phyloP scores from a whole-genome alignment of 2,888 invertebrate genomes.

The Apantesis nais region DNA sequence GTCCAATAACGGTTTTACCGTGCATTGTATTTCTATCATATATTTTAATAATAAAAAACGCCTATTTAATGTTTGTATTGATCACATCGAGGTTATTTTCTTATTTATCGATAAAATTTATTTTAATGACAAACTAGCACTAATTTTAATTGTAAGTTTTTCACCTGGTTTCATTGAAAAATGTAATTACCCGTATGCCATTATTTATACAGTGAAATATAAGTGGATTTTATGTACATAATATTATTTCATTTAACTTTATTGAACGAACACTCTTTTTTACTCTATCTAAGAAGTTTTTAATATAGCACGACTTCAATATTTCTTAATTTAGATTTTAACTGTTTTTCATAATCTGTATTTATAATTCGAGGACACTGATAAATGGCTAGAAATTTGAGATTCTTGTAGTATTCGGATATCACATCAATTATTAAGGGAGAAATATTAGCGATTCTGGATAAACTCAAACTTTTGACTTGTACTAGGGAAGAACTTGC shows the following conservation, averaged over 20 bases:
- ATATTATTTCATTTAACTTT: constrained; percentile 29
- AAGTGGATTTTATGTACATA: constrained; percentile 45
- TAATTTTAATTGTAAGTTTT: constrained; percentile 39
- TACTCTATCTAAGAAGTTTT: constrained; percentile 13
- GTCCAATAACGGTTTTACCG: background rate
- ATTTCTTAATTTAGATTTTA: constrained; percentile 76
- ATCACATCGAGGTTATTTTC: background rate
- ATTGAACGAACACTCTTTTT: background rate
- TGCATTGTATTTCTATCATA: background rate
- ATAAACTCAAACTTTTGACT: constrained; percentile 73
- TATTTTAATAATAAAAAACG: background rate
- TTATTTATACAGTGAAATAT: constrained; percentile 56
- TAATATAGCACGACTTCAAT: constrained; percentile 77
- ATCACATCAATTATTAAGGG: constrained; percentile 74
- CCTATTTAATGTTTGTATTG: constrained; percentile 5
- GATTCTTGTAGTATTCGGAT: constrained; percentile 72
- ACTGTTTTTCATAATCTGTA: constrained; percentile 74
- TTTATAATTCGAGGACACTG: constrained; percentile 75
- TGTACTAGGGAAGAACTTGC: constrained; percentile 61
- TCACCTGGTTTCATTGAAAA: constrained; percentile 31
- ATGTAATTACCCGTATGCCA: constrained; percentile 49
- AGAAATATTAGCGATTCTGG: constrained; percentile 72
- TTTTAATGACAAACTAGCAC: constrained; percentile 41
- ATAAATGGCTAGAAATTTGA: constrained; percentile 77
- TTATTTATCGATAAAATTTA: constrained; percentile 16